These are phyloP conservation scores for Punctoribates punctum DNA, from an alignment of 2,888 invertebrate genomes.

Conservation along the genomic window DNA sequence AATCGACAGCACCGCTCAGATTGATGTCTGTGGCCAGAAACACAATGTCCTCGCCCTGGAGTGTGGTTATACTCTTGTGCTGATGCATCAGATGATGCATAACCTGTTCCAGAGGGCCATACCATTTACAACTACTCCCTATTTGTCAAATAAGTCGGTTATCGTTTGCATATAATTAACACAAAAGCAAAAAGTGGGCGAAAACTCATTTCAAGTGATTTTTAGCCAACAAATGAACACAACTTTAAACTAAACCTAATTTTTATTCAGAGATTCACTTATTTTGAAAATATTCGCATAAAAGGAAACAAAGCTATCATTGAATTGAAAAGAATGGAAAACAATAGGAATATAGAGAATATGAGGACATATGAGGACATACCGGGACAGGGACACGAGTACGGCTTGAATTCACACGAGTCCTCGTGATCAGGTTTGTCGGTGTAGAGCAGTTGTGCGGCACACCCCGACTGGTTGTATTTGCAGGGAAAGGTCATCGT, in stretches of 20 bases:
- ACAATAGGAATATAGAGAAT: neutral
- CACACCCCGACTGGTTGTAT: conserved; percentile 92
- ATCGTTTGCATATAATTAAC: neutral
- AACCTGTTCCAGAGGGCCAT: conserved; percentile 93
- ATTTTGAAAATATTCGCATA: too few relatives aligned
- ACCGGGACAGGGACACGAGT: conserved; percentile 98
- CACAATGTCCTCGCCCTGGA: conserved; percentile 89
- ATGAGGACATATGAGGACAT: conserved; percentile 58
- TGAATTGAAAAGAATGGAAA: neutral
- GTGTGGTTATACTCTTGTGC: conserved; percentile 61
- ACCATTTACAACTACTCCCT: conserved; percentile 82
- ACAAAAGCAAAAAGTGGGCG: conserved; percentile 4
- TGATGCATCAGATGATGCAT: conserved; percentile 92
- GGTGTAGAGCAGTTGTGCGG: conserved; percentile 84
- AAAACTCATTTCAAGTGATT: neutral
- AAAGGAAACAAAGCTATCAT: too few relatives aligned
- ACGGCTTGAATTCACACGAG: conserved; percentile 95
- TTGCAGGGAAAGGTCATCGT: conserved; percentile 99
- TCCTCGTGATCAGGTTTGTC: conserved; percentile 99
- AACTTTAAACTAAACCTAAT: too few relatives aligned
- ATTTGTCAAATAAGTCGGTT: neutral
- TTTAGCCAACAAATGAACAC: too few relatives aligned
- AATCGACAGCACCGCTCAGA: conserved; percentile 96
- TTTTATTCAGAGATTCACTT: too few relatives aligned
- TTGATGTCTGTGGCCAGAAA: conserved; percentile 99